Conservation (phyloP, 2,797 vertebrate genomes). For the Clarias platycephalus region DNA sequence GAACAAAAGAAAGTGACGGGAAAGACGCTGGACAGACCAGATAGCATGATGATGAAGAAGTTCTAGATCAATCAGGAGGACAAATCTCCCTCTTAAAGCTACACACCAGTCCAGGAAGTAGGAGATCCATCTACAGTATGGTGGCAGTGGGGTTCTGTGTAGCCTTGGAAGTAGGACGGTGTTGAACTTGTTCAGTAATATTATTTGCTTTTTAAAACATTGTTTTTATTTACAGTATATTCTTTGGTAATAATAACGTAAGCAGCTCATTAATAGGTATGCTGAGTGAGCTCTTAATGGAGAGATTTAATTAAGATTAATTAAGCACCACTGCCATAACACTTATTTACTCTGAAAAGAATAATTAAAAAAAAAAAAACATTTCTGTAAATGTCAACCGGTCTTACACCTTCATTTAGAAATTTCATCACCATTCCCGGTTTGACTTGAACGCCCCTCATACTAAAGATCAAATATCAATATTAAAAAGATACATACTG, state of each 20-base stretch:
- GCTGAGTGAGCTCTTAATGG: neutral
- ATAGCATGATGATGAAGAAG: slow-evolving; percentile 51
- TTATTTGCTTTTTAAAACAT: neutral
- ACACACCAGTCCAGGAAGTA: slow-evolving; percentile 39
- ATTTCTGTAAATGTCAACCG: too few species aligned
- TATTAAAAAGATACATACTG: neutral
- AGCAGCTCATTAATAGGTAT: neutral
- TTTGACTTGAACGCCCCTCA: too few species aligned
- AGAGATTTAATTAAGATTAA: neutral
- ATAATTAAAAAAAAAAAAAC: neutral
- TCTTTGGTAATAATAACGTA: neutral
- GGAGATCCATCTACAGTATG: slow-evolving; percentile 47
- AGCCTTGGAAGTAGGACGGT: neutral
- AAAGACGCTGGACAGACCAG: slow-evolving; percentile 36
- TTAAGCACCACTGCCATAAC: neutral
- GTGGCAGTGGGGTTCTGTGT: slow-evolving; percentile 29
- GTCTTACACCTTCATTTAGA: too few species aligned
- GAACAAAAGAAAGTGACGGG: slow-evolving; percentile 38
- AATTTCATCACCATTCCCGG: too few species aligned
- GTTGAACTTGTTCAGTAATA: neutral
- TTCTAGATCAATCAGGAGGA: slow-evolving; percentile 50
- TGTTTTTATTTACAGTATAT: neutral
- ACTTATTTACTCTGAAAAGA: neutral
- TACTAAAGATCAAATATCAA: neutral
- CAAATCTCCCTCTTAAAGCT: slow-evolving; percentile 46